Base-by-base conservation (phyloP, 2,797 vertebrate genomes). In the Eulemur mongoz region DNA sequence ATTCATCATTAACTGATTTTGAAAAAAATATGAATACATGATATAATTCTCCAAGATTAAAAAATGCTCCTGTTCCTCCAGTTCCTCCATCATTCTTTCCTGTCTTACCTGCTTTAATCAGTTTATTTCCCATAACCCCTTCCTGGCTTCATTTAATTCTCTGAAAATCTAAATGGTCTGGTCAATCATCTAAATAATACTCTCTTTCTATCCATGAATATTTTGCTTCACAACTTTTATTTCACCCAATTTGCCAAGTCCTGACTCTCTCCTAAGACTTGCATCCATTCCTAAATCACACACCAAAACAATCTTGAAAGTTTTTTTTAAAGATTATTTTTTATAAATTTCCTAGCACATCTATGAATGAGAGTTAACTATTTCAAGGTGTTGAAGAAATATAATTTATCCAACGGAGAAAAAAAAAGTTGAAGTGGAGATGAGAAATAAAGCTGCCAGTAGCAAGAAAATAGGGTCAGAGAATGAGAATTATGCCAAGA, bases 381-480 rank as follows among this genome's bases (percentile, higher is more conserved):
- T 50, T 94, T 72, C 69, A 92, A 93, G 54, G 40, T 67, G 20
- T 20, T 50, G 52, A 40, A 89, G 22, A 54, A 78, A 63, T 43
- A 85, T 61, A 59, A 23, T n/a, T 70, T 72, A 65, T 76, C 63
- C 32, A 86, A 96, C 52, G 23, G 30, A 32, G 22, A 82, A 81
- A 85, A 86, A 86, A 48, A 35, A 92, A 52, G 20, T 48, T 94
- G 63, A 90, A 86, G 78, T 57, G n/a, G 48, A 80, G 52, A 94
- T 82, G 67, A 80, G 20, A 88, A 94, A 70, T 83, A 69, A 92
- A 94, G 27, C 35, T 75, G 18, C 38, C 59, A 90, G 11, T 32
- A 96, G 17, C 27, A 82, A 85, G 69, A 78, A 89, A 79, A 38
- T 54, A 70, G 40, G 35, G 13, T 87, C 65, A 88, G 63, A 94